A percentile compares a stretch with the other conserved stretches of the same genome.
Evolutionary conservation across 2,888 invertebrate genomes (phyloP).

Genomic region (Eristalis arbustorum): DNA sequence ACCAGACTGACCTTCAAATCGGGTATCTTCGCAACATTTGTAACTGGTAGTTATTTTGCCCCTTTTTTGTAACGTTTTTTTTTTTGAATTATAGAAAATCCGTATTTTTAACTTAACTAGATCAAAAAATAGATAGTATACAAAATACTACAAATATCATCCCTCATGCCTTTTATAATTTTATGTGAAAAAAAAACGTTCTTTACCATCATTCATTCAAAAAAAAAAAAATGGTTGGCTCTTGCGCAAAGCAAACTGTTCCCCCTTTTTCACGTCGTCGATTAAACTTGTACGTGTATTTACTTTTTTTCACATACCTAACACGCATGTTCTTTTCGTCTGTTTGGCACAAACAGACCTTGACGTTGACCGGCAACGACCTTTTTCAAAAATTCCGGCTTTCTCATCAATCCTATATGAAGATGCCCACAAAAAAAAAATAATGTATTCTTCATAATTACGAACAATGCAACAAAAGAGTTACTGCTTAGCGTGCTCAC

Average conservation of each 20-base stretch:
- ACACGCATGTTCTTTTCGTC: neutral
- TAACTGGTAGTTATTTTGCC: neutral
- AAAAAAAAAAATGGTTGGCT: neutral
- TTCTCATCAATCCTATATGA: neutral
- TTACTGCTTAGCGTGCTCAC: neutral
- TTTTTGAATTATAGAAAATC: no score
- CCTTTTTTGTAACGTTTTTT: neutral
- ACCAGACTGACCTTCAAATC: neutral
- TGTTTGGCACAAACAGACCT: constrained; percentile 62
- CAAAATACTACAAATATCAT: no score
- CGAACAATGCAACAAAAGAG: constrained; percentile 1
- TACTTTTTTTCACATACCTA: neutral
- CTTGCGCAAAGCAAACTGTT: constrained; percentile 5
- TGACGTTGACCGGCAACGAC: constrained; percentile 68
- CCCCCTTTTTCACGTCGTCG: neutral
- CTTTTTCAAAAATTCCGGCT: constrained; percentile 38
- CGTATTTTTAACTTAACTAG: no score
- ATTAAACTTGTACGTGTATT: neutral
- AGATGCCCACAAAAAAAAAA: neutral
- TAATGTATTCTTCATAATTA: neutral
- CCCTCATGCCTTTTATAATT: no score
- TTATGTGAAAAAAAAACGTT: constrained; percentile 5
- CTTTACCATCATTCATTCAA: neutral
- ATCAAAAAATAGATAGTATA: no score
- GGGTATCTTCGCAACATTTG: neutral